A percentile compares a stretch with the other conserved stretches of the same genome.
Evolutionary conservation across 2,113 vertebrate genomes (phyloP).

Genomic region (Anhinga anhinga): DNA sequence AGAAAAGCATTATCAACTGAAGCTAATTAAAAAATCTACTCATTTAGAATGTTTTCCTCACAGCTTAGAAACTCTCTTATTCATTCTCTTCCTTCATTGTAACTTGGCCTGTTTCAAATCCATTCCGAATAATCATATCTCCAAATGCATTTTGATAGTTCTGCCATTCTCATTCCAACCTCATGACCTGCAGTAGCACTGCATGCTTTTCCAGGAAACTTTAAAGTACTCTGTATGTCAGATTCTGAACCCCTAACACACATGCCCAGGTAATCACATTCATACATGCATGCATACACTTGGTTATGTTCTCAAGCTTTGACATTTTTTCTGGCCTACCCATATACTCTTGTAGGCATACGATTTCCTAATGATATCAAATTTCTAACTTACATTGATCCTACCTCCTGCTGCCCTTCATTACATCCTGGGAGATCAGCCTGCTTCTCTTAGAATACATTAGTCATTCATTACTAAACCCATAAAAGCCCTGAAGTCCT

Average conservation of each 20-base stretch:
- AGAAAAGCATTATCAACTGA: background rate
- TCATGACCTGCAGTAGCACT: accelerated
- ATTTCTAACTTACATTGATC: slow-evolving; percentile 42
- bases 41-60: background rate
- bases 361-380: background rate
- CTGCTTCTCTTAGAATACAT: slow-evolving; percentile 8
- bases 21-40: background rate
- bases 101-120: background rate
- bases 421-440: slow-evolving; percentile 35
- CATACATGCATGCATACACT: too few species aligned
- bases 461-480: slow-evolving; percentile 5
- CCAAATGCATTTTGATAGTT: background rate
- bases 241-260: background rate
- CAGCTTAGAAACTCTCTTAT: background rate
- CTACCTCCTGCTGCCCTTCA: slow-evolving; percentile 12
- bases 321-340: background rate
- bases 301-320: background rate
- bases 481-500: slow-evolving; percentile 12
- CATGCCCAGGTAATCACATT: background rate
- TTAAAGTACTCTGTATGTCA: background rate
- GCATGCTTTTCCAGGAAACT: background rate
- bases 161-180: background rate
- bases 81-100: background rate
- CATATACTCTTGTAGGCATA: background rate
- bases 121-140: background rate